Conservation (phyloP, 2,113 vertebrate species). For the Calonectris borealis region DNA sequence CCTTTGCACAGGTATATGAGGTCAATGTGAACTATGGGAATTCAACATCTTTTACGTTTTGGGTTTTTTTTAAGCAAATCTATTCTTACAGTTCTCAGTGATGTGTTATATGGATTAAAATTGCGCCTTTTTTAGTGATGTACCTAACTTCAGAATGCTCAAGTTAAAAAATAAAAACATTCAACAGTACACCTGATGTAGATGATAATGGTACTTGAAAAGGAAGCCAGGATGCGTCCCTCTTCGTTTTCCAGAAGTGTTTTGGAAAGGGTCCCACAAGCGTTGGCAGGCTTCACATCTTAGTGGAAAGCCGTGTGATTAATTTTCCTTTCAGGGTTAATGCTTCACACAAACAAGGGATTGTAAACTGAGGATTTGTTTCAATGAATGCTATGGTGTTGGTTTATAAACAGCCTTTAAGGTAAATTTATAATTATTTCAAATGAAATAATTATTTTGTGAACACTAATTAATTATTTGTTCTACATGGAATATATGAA, state of each 20-base stretch:
- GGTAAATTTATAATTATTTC: not conserved
- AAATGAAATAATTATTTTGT: not conserved
- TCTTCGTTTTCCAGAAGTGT: not conserved
- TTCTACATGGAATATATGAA: not conserved
- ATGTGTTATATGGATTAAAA: not conserved
- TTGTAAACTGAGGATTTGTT: not conserved
- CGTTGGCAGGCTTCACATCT: not conserved
- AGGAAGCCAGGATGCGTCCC: accelerated
- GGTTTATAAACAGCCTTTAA: not conserved
- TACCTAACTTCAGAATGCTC: not conserved
- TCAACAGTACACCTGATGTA: not conserved
- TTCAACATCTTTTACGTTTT: not conserved
- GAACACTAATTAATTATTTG: not conserved
- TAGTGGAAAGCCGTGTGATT: not conserved
- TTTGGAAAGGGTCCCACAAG: not conserved
- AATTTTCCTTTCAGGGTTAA: not conserved
- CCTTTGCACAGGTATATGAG: not conserved
- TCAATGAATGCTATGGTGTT: not conserved
- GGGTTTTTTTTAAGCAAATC: not conserved
- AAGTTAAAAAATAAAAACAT: not conserved
- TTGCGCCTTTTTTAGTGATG: not conserved
- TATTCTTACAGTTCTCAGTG: not conserved
- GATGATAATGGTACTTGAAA: not conserved
- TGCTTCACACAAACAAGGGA: not conserved
- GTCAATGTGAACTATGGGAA: not conserved